Conservation (phyloP, 2,797 vertebrate genomes). For the Sebastes vulpes region DNA sequence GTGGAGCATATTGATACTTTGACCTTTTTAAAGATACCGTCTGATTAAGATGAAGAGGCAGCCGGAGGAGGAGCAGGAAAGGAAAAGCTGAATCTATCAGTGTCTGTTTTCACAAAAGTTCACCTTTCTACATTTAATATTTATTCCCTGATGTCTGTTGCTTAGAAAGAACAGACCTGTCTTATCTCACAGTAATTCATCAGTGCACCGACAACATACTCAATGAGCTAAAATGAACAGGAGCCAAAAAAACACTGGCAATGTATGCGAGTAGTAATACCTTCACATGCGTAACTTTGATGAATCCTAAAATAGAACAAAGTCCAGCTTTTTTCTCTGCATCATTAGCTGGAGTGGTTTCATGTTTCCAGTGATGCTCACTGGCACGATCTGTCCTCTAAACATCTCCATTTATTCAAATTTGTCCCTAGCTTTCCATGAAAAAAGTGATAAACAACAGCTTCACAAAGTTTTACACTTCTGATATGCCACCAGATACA, state of each 20-base stretch:
- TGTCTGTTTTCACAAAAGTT: slow-evolving; percentile 18
- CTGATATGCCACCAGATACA: slow-evolving; percentile 1
- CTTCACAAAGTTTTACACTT: neutral
- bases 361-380: neutral
- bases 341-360: slow-evolving; percentile 36
- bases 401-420: slow-evolving; percentile 41
- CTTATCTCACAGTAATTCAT: slow-evolving; percentile 35
- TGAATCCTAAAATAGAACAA: slow-evolving; percentile 16
- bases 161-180: slow-evolving; percentile 9
- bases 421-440: neutral
- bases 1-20: slow-evolving; percentile 17
- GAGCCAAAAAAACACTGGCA: neutral
- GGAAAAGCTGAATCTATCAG: neutral
- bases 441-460: slow-evolving; percentile 16
- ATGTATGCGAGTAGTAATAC: neutral
- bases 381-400: slow-evolving; percentile 28
- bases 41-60: neutral
- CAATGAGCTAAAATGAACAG: slow-evolving; percentile 34
- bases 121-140: slow-evolving; percentile 24
- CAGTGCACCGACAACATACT: slow-evolving; percentile 34
- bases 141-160: slow-evolving; percentile 15
- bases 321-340: neutral
- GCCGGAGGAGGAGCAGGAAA: neutral
- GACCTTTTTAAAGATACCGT: slow-evolving; percentile 10
- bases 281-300: slow-evolving; percentile 1